These are phyloP conservation scores for Hemicentrotus pulcherrimus DNA, from an alignment of 35 echinoderm and acorn worm species.

Conservation along the genomic window DNA sequence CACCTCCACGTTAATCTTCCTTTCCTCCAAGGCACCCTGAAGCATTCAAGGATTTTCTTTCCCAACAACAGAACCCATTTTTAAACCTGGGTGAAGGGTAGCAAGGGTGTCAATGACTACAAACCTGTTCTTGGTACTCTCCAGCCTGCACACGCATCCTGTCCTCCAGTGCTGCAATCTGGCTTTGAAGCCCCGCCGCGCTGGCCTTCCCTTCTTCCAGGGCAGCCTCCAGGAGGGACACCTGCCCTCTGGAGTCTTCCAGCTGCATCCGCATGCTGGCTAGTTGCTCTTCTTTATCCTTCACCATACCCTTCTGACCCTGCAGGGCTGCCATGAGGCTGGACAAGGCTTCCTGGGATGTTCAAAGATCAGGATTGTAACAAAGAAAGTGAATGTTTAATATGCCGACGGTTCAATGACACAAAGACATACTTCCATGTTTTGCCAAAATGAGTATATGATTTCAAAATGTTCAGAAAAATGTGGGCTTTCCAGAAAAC, in stretches of 20 bases:
- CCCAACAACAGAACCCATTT: too few species aligned
- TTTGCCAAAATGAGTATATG: too few species aligned
- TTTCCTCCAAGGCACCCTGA: not conserved
- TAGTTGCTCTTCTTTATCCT: conserved; percentile 27
- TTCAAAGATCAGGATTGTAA: not conserved
- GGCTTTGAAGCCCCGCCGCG: not conserved
- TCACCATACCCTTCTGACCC: not conserved
- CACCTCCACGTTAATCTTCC: not conserved
- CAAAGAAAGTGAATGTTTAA: too few species aligned
- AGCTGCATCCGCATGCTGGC: not conserved
- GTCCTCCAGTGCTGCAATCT: conserved; percentile 38
- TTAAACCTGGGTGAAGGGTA: too few species aligned
- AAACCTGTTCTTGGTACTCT: conserved; percentile 39
- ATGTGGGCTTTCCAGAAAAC: too few species aligned
- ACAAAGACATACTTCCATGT: too few species aligned
- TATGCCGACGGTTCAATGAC: too few species aligned
- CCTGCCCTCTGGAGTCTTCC: conserved; percentile 43
- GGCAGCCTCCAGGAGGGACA: not conserved
- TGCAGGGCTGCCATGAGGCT: conserved; percentile 52
- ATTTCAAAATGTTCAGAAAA: too few species aligned
- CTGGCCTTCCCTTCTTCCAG: not conserved
- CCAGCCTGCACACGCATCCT: conserved; percentile 13
- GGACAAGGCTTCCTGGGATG: conserved; percentile 57
- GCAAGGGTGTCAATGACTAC: not conserved
- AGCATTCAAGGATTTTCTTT: not conserved